Conservation (phyloP, 2,888 invertebrate genomes). For the Oscheius sp. region DNA sequence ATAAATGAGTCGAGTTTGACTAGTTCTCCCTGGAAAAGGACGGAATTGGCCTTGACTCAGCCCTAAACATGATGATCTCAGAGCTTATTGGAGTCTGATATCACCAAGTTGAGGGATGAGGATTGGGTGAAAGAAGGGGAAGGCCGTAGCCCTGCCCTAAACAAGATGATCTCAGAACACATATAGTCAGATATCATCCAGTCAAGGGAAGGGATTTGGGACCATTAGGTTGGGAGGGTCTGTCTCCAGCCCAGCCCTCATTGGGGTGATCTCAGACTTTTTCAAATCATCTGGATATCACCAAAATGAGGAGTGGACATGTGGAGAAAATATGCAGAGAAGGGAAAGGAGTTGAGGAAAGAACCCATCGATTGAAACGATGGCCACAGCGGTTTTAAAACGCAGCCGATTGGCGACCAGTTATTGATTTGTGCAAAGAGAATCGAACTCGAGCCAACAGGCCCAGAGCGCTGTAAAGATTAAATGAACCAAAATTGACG, state of each 20-base stretch:
- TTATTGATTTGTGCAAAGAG: slow-evolving; percentile 15
- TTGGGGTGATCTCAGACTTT: slow-evolving; percentile 29
- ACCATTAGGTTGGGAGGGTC: not conserved
- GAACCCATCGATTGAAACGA: slow-evolving; percentile 1
- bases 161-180: slow-evolving; percentile 25
- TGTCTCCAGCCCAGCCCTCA: slow-evolving; percentile 23
- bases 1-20: too few relatives aligned
- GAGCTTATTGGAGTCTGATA: slow-evolving; percentile 22
- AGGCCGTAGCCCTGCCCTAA: slow-evolving; percentile 22
- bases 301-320: slow-evolving; percentile 19
- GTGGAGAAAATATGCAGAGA: not conserved
- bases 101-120: slow-evolving; percentile 25
- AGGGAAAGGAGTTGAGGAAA: not conserved
- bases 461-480: slow-evolving; percentile 13
- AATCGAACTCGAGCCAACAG: slow-evolving; percentile 16
- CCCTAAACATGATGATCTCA: slow-evolving; percentile 31
- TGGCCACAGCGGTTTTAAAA: slow-evolving; percentile 25
- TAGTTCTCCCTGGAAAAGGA: too few relatives aligned
- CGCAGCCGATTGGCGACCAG: slow-evolving; percentile 27
- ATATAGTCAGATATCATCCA: slow-evolving; percentile 20
- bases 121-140: not conserved
- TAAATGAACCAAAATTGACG: too few relatives aligned
- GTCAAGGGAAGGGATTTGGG: slow-evolving; percentile 3
- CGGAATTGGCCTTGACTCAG: slow-evolving; percentile 14
- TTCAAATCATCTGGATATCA: slow-evolving; percentile 19